These are phyloP conservation scores for Elegia similella DNA, from an alignment of 2,888 invertebrate genomes.

Conservation along the genomic window DNA sequence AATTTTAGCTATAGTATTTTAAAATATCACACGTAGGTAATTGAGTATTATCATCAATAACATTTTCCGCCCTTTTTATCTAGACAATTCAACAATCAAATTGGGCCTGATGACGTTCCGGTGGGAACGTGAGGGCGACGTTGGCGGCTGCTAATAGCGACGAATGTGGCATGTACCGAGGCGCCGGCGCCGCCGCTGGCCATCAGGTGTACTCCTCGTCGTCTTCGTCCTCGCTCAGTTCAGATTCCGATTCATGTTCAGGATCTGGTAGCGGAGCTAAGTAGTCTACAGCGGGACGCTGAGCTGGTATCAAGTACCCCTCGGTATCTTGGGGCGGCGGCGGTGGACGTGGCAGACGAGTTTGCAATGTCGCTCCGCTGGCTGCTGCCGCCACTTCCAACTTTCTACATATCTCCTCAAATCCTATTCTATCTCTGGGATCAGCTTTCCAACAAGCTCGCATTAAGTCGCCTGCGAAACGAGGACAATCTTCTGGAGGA, in stretches of 20 bases:
- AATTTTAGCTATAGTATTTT: conserved; percentile 20
- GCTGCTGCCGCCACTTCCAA: conserved; percentile 76
- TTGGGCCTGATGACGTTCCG: conserved; percentile 38
- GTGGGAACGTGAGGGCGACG: conserved; percentile 58
- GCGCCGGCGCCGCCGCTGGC: conserved; percentile 38
- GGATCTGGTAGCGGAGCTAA: conserved; percentile 77
- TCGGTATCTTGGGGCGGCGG: conserved; percentile 84
- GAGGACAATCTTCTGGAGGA: conserved; percentile 89
- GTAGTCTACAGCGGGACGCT: conserved; percentile 78
- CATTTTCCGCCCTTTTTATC: not conserved
- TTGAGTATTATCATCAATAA: conserved; percentile 43
- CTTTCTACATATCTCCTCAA: conserved; percentile 85
- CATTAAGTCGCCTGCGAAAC: conserved; percentile 88
- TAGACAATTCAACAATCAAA: conserved; percentile 41
- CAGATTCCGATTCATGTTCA: conserved; percentile 57
- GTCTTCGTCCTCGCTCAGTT: conserved; percentile 62
- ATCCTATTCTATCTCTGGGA: conserved; percentile 88
- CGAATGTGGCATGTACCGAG: conserved; percentile 58
- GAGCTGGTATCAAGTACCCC: conserved; percentile 85
- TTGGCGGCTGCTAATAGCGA: conserved; percentile 42
- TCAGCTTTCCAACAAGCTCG: conserved; percentile 90
- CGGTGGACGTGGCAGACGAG: conserved; percentile 72
- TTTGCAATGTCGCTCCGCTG: conserved; percentile 46
- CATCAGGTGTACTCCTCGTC: conserved; percentile 74
- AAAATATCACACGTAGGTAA: conserved; percentile 53